Percentiles rank a stretch among this genome's conserved stretches.
phyloP scores from a whole-genome alignment of 2,888 invertebrate genomes.

The Ashinkailepas kermadecensis region DNA sequence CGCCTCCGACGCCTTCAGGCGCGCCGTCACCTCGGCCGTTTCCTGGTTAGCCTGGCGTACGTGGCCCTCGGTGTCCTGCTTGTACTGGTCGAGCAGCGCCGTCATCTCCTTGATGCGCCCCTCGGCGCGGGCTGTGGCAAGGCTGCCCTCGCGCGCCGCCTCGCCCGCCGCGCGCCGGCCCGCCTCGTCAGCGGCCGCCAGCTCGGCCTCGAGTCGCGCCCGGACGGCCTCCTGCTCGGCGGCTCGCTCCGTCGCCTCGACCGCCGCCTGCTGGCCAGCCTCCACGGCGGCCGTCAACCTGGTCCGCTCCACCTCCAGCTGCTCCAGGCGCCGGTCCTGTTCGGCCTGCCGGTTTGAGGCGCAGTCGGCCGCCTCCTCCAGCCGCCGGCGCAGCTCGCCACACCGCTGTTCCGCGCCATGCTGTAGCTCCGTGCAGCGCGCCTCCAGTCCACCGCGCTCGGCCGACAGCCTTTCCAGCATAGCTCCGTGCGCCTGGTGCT shows the following conservation, averaged over 20 bases:
- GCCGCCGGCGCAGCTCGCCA: too few relatives aligned
- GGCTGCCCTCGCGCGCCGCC: not conserved
- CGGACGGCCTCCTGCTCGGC: not conserved
- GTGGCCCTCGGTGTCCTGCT: constrained; percentile 10
- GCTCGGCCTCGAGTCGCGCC: not conserved
- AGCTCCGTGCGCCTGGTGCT: not conserved
- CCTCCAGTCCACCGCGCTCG: not conserved
- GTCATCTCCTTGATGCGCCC: constrained; percentile 8
- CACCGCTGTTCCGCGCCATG: not conserved
- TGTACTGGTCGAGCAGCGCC: constrained; percentile 16
- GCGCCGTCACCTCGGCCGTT: not conserved
- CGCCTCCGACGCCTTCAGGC: not conserved
- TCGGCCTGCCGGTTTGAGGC: too few relatives aligned
- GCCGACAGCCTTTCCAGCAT: not conserved
- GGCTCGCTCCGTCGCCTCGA: not conserved
- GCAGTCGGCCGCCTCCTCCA: too few relatives aligned
- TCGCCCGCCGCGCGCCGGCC: not conserved
- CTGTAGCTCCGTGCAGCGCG: not conserved
- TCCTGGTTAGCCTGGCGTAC: not conserved
- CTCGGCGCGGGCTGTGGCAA: not conserved
- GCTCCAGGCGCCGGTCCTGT: too few relatives aligned
- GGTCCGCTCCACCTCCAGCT: not conserved
- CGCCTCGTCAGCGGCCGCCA: not conserved
- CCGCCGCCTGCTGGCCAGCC: too few relatives aligned
- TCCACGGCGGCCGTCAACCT: not conserved